These are phyloP conservation scores for Anseranas semipalmata DNA, from an alignment of 2,113 vertebrate species.

Conservation along the genomic window DNA sequence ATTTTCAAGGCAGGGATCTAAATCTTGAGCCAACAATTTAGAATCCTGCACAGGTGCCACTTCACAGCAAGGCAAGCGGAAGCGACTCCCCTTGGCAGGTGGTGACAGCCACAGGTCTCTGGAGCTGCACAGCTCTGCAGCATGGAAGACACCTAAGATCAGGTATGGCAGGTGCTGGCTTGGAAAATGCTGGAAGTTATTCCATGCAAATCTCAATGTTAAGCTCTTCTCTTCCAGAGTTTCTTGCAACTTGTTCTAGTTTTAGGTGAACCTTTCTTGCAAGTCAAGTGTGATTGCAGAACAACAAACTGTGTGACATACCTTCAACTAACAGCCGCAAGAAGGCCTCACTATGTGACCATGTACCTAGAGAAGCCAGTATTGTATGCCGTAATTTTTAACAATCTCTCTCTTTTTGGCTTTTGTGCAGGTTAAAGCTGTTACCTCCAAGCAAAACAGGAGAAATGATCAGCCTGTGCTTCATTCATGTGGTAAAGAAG, in stretches of 20 bases:
- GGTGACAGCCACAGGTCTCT: not conserved
- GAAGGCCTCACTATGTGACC: not conserved
- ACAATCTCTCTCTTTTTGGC: not conserved
- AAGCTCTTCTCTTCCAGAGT: conserved; percentile 35
- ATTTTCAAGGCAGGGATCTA: conserved; percentile 37
- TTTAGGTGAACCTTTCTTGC: not conserved
- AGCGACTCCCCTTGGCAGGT: conserved; percentile 17
- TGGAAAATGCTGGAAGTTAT: not conserved
- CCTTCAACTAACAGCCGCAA: not conserved
- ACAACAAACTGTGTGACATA: not conserved
- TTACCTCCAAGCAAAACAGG: not conserved
- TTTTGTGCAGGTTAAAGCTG: not conserved
- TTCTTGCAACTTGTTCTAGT: not conserved
- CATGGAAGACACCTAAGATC: not conserved
- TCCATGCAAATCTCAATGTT: not conserved
- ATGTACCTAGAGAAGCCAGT: not conserved
- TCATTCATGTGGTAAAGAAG: not conserved
- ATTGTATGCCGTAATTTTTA: not conserved
- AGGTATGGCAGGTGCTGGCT: not conserved
- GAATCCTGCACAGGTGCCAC: conserved; percentile 43
- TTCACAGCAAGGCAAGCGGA: conserved; percentile 45
- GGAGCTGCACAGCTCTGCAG: not conserved
- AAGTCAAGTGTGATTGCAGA: conserved; percentile 34
- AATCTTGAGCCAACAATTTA: conserved; percentile 26
- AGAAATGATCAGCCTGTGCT: not conserved